Evolutionary conservation across 2,113 vertebrate species (phyloP).

Genomic region (Actenoides hombroni): DNA sequence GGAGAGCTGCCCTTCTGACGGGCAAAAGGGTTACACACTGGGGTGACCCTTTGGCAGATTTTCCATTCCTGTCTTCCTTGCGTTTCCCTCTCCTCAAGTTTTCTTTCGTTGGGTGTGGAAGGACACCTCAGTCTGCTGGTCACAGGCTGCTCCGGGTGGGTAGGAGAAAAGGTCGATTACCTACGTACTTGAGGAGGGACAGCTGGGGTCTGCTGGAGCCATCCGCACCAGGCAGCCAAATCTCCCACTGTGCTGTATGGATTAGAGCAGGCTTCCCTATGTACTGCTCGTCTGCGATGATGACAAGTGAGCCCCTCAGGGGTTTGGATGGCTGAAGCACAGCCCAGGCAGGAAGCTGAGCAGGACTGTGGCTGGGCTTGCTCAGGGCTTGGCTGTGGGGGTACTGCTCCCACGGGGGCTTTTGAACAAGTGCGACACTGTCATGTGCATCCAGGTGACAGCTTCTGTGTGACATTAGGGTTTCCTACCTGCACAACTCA

Average conservation of each 20-base stretch:
- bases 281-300: rapidly evolving
- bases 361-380: background rate
- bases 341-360: rapidly evolving
- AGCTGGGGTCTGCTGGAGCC: background rate
- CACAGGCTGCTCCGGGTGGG: background rate
- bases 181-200: rapidly evolving
- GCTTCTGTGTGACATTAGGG: background rate
- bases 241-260: background rate
- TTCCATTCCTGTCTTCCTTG: background rate
- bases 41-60: background rate
- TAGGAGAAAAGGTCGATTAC: background rate
- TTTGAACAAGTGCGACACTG: background rate
- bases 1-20: rapidly evolving
- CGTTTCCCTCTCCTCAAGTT: background rate
- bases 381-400: background rate
- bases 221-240: rapidly evolving
- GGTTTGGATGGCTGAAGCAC: background rate
- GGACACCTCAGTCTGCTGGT: background rate
- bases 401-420: background rate
- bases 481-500: background rate
- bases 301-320: rapidly evolving
- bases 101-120: background rate
- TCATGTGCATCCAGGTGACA: background rate
- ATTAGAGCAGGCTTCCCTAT: background rate
- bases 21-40: rapidly evolving